Base-by-base conservation (phyloP, 2,888 invertebrate genomes). In the Griposia aprilina region DNA sequence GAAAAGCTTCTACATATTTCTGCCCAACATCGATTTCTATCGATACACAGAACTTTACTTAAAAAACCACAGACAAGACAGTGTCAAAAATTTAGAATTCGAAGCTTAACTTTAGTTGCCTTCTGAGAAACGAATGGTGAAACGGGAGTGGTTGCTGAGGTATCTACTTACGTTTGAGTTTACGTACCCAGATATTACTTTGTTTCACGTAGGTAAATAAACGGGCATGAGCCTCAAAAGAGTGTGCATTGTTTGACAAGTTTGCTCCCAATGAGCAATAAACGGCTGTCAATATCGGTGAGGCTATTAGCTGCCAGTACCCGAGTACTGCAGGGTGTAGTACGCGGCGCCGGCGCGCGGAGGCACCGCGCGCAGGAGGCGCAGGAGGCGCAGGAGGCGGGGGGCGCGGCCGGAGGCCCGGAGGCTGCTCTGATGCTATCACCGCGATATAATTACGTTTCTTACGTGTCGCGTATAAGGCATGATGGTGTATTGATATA, bases 401-500 rank as follows among this genome's bases (percentile, higher is more conserved):
- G 67, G 80, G 87, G 87, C 75, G 77, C 84, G 52, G 65, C 83
- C 36, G 86, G 84, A 83, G 87, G 76, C 84, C 83, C 36, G 86
- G 84, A 83, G 87, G 76, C 84, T 85, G 87, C 74, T 59, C 83
- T 55, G 84, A 74, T 74, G 62, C 68, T 50, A 67, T 87, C 84
- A 75, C 36, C 72, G 55, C 75, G 62, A 77, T 81, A 81, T 78
- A 81, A 87, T 85, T 84, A 74, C 65, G 70, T 84, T 85, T 87
- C 87, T 87, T 87, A 67, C 72, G 55, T 23, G 60, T 26, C 48
- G 72, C 85, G 67, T 75, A 77, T 75, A 86, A 84, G 87, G 87
- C 72, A 48, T 75, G 81, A 84, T 78, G 85, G 87, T 82, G 85
- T 87, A 81, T 85, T 82, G 78, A 84, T 87, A 84, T 71, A 30